A percentile compares a stretch with the other conserved stretches of the same genome.
Evolutionary conservation across 2,797 vertebrate genomes (phyloP).

Genomic region (Poecilia picta): DNA sequence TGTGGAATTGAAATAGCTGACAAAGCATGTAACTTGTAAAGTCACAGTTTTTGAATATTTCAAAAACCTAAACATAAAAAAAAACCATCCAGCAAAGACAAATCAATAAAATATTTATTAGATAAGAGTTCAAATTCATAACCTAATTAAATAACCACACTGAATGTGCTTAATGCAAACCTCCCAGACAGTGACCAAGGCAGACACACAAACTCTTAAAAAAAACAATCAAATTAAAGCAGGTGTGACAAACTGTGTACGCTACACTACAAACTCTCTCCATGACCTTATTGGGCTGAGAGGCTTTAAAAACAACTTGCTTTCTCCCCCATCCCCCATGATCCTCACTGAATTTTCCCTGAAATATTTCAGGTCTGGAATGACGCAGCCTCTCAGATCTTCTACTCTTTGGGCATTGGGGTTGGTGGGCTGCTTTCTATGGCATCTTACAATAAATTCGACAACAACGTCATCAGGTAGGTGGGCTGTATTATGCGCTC

Average conservation of each 20-base stretch:
- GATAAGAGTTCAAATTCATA: not conserved
- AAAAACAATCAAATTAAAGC: not conserved
- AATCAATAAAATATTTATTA: not conserved
- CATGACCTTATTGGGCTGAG: not conserved
- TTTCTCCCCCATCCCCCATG: not conserved
- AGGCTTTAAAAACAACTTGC: not conserved
- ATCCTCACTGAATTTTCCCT: slow-evolving; percentile 6
- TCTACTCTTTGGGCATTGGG: slow-evolving; percentile 87
- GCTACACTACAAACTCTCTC: not conserved
- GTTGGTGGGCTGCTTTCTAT: slow-evolving; percentile 87
- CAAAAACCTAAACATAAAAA: not conserved
- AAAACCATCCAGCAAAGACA: no score
- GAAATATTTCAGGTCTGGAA: slow-evolving; percentile 84
- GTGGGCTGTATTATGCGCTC: not conserved
- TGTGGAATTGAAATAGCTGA: not conserved
- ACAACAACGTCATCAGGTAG: slow-evolving; percentile 88
- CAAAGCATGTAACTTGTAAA: not conserved
- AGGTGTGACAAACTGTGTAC: not conserved
- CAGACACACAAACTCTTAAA: not conserved
- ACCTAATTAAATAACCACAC: not conserved
- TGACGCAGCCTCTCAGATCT: slow-evolving; percentile 87
- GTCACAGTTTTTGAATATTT: not conserved
- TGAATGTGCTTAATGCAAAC: not conserved
- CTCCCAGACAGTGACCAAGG: not conserved
- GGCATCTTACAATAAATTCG: slow-evolving; percentile 89